Conservation (phyloP, 2,797 vertebrate genomes). For the Poecilia gillii region DNA sequence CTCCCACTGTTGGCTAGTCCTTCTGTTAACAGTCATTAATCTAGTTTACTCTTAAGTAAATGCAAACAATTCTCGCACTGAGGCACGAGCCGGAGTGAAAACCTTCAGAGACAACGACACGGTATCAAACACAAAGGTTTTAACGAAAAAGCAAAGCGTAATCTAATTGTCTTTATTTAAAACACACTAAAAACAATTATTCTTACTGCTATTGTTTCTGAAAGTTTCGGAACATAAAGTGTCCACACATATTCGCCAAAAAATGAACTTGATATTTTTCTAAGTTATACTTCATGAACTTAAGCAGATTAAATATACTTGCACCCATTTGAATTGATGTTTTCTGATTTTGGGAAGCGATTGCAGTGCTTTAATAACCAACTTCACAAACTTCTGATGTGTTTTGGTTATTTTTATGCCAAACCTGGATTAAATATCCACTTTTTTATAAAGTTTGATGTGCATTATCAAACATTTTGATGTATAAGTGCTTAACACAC, state of each 20-base stretch:
- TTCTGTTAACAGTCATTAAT: conserved; percentile 72
- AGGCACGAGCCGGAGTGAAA: neutral
- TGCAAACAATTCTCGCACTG: conserved; percentile 1
- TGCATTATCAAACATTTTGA: neutral
- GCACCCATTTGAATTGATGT: neutral
- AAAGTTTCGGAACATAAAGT: neutral
- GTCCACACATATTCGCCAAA: neutral
- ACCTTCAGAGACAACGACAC: neutral
- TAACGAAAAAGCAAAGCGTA: neutral
- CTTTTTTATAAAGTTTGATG: neutral
- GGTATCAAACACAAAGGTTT: neutral
- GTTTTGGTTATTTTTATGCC: neutral
- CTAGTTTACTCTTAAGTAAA: conserved; percentile 37
- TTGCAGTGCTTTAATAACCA: neutral
- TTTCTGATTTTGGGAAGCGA: neutral
- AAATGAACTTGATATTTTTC: neutral
- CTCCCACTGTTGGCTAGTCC: conserved; percentile 90
- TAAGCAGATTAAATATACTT: neutral
- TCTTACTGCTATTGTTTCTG: neutral
- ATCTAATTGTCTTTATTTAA: neutral
- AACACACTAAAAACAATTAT: neutral
- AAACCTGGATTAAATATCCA: neutral
- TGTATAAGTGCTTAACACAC: neutral
- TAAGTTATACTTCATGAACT: neutral
- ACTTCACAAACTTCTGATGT: neutral